Conservation (phyloP, 2,797 vertebrate species). For the Rhinatrema bivittatum region DNA sequence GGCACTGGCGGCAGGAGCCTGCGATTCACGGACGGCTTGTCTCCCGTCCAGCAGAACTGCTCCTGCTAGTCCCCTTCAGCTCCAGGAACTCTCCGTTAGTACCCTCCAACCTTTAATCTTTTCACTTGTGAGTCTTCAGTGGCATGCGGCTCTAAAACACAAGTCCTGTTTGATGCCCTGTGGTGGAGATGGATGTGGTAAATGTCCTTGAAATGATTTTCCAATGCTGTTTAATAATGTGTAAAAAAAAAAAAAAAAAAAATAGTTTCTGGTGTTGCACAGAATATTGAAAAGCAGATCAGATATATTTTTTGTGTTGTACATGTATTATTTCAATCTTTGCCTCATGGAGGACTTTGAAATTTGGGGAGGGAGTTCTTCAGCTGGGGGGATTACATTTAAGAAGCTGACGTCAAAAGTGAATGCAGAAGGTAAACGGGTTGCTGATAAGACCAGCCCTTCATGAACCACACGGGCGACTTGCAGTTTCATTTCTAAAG, state of each 20-base stretch:
- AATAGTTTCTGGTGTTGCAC: constrained; percentile 14
- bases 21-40: constrained; percentile 75
- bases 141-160: constrained; percentile 14
- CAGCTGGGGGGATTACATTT: neutral
- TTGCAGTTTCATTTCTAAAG: no score
- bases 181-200: constrained; percentile 14
- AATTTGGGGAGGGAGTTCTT: neutral
- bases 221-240: neutral
- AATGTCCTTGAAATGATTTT: constrained; percentile 20
- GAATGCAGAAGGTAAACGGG: no score
- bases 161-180: constrained; percentile 23
- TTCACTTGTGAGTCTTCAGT: constrained; percentile 16
- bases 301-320: constrained; percentile 1
- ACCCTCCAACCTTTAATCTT: neutral
- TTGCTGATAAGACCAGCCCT: no score
- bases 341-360: constrained; percentile 9
- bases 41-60: constrained; percentile 84
- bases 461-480: no score
- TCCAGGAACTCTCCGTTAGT: neutral
- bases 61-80: constrained; percentile 65
- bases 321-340: constrained; percentile 5
- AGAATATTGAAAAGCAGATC: constrained; percentile 15
- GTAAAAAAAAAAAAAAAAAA: no score
- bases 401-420: neutral
- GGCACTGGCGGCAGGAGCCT: constrained; percentile 69